Percentiles rank a stretch among this genome's conserved stretches.
Evolutionary conservation across 2,113 vertebrate species (phyloP).

Genomic region (Lethenteron reissneri): DNA sequence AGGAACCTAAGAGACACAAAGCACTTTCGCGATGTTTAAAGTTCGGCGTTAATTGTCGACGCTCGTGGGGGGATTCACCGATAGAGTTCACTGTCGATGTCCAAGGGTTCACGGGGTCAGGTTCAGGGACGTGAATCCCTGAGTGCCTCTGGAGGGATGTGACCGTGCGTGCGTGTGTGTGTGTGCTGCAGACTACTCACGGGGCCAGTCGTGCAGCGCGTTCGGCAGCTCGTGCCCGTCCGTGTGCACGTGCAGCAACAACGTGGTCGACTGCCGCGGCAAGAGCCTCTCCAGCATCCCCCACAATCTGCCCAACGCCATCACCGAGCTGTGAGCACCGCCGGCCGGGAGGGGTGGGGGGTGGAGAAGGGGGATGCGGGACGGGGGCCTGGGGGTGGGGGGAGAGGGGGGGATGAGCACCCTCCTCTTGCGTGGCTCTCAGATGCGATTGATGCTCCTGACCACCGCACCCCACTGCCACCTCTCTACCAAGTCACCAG

Average conservation of each 20-base stretch:
- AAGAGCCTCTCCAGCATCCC: constrained; percentile 72
- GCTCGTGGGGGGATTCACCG: too few relatives aligned
- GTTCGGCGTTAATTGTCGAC: too few relatives aligned
- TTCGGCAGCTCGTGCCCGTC: constrained; percentile 59
- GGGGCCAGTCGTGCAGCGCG: constrained; percentile 38
- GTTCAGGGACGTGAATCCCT: neutral
- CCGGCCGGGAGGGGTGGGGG: too few relatives aligned
- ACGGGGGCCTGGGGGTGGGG: neutral
- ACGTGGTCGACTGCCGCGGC: constrained; percentile 79
- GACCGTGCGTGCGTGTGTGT: neutral
- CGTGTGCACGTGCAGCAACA: constrained; percentile 82
- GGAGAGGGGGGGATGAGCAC: neutral
- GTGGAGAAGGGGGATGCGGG: too few relatives aligned
- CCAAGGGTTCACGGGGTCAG: too few relatives aligned
- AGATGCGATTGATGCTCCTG: too few relatives aligned
- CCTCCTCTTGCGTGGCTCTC: neutral
- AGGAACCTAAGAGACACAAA: too few relatives aligned
- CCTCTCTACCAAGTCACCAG: too few relatives aligned
- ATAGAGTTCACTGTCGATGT: too few relatives aligned
- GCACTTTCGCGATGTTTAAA: too few relatives aligned
- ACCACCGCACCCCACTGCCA: too few relatives aligned
- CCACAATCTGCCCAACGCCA: constrained; percentile 68
- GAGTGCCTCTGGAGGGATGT: neutral
- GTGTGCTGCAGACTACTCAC: constrained; percentile 2
- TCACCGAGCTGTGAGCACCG: constrained; percentile 73